Evolutionary conservation across 2,113 vertebrate genomes (phyloP), one percentile per base, ranked within the genome.

Genomic region (Neotoma lepida): DNA sequence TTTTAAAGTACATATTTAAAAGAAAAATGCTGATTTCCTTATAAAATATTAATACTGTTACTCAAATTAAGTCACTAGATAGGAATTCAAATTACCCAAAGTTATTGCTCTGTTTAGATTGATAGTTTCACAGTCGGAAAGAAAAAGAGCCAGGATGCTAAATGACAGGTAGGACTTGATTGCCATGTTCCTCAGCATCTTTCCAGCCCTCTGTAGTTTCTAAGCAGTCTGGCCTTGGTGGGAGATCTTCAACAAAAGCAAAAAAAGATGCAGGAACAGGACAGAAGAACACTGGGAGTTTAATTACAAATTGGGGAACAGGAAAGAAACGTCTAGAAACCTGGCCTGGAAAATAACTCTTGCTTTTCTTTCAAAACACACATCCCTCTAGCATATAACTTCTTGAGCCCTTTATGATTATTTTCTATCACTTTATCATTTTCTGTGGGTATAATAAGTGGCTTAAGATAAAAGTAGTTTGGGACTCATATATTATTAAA

Each of bases 31-130:
- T 93, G 73, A 96, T 94, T 97, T 86, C 14, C 49, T 94, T 82
- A 93, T 95, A 94, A 97, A 97, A 96, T 97, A 94, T 94, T 92
- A 95, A 97, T 91, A 93, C 13, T 41, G 39, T 88, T 92, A 76
- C 58, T 89, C 85, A 95, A 95, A 97, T 94, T 95, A 97, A 97
- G 73, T 89, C 73, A 86, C 95, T 86, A 96, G 63, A 71, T 44
- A 87, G 24, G 74, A 95, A 94, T 93, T 80, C 49, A 96, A 97
- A 96, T 64, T 68, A 96, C 74, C 30, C 44, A 54, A 68, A 91
- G 26, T 93, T 84, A 91, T 89, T 90, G 68, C 71, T 54, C 56
- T 58, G 35, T 76, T 95, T 89, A 90, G 33, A 14, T 13, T 17
- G 12, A 64, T 84, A 86, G 68, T 80, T 81, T 92, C 91, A 88